A percentile compares a stretch with the other conserved stretches of the same genome.
phyloP scores from a whole-genome alignment of 1,140 invertebrate genomes.

The Drosophila murphyi region DNA sequence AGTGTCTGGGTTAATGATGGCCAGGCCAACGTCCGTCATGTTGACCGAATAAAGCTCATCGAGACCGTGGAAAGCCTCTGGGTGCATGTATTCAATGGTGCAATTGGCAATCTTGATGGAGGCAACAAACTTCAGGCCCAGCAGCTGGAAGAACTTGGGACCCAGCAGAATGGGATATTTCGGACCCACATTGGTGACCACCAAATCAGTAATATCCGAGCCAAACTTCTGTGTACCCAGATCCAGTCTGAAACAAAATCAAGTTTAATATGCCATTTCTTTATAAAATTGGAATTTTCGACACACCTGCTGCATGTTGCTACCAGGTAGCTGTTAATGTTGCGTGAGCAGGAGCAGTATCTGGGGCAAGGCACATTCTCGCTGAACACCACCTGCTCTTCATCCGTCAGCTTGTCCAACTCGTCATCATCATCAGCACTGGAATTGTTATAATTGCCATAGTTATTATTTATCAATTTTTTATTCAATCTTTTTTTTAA shows the following conservation, averaged over 20 bases:
- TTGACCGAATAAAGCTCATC: constrained; percentile 88
- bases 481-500: too few species aligned
- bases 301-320: constrained; percentile 80
- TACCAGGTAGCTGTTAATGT: constrained; percentile 79
- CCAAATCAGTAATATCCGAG: constrained; percentile 86
- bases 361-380: constrained; percentile 81
- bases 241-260: constrained; percentile 84
- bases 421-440: constrained; percentile 58
- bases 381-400: constrained; percentile 70
- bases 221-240: constrained; percentile 87
- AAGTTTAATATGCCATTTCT: neutral
- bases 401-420: constrained; percentile 51
- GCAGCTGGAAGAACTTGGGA: constrained; percentile 86
- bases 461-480: neutral
- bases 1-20: constrained; percentile 87
- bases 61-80: constrained; percentile 88
- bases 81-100: constrained; percentile 85
- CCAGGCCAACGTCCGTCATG: constrained; percentile 87
- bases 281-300: neutral
- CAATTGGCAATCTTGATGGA: constrained; percentile 87
- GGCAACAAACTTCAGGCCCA: constrained; percentile 86
- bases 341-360: constrained; percentile 76
- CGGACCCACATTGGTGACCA: constrained; percentile 86
- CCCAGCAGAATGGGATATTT: constrained; percentile 85
- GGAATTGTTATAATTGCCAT: constrained; percentile 2